Evolutionary conservation across 2,888 invertebrate genomes (phyloP).

Genomic region (Drosophila atripex): DNA sequence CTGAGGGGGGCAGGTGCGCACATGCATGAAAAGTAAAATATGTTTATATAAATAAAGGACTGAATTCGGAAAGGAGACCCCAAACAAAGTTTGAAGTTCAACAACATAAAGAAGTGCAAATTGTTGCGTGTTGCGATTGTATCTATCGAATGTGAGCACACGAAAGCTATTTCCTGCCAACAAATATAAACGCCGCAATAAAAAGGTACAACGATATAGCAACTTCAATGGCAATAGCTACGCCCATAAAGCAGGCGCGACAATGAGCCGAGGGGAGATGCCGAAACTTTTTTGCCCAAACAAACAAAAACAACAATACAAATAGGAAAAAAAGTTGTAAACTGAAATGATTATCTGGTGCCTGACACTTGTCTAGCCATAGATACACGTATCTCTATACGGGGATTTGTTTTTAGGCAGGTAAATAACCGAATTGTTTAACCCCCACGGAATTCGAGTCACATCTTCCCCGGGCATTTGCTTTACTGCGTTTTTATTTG

Average conservation of each 20-base stretch:
- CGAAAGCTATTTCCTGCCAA: slow-evolving; percentile 75
- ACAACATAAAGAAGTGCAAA: slow-evolving; percentile 76
- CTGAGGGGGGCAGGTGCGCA: slow-evolving; percentile 33
- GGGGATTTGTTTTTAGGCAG: slow-evolving; percentile 55
- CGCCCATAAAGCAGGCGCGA: slow-evolving; percentile 46
- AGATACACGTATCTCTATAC: slow-evolving; percentile 42
- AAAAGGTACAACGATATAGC: slow-evolving; percentile 48
- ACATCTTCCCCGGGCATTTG: slow-evolving; percentile 63
- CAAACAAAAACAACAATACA: slow-evolving; percentile 22
- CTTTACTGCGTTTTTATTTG: slow-evolving; percentile 65
- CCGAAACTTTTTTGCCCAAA: slow-evolving; percentile 27
- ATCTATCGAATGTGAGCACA: slow-evolving; percentile 69
- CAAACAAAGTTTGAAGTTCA: slow-evolving; percentile 67
- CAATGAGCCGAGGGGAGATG: slow-evolving; percentile 41
- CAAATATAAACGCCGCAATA: slow-evolving; percentile 75
- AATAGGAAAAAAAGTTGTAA: slow-evolving; percentile 69
- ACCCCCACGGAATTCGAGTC: slow-evolving; percentile 59
- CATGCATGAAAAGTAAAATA: slow-evolving; percentile 78
- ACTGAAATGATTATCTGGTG: slow-evolving; percentile 76
- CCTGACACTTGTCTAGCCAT: slow-evolving; percentile 67
- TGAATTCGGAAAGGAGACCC: slow-evolving; percentile 25
- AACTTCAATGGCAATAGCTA: slow-evolving; percentile 37
- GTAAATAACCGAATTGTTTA: slow-evolving; percentile 64
- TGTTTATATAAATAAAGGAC: slow-evolving; percentile 65
- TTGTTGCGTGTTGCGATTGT: slow-evolving; percentile 78